phyloP scores from a whole-genome alignment of 2,797 vertebrate genomes.

The Micrastur ruficollis region DNA sequence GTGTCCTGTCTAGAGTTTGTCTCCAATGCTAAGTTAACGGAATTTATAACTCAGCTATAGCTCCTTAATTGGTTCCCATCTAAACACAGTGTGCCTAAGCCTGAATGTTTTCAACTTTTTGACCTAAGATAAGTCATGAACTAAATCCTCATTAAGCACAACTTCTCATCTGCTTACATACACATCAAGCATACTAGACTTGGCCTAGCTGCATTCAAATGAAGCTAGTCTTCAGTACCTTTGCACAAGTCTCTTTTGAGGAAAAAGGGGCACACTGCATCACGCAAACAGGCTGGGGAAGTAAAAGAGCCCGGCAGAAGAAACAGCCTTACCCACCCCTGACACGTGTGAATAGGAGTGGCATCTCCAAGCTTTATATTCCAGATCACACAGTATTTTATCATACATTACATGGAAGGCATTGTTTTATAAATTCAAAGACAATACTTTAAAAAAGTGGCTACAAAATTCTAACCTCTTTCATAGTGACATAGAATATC shows the following conservation, averaged over 20 bases:
- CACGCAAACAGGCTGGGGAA: neutral
- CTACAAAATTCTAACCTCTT: neutral
- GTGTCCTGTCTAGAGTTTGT: neutral
- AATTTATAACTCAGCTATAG: neutral
- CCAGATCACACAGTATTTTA: neutral
- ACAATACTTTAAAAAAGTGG: neutral
- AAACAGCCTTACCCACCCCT: neutral
- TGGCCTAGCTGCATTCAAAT: neutral
- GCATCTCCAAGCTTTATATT: neutral
- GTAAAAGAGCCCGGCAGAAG: neutral
- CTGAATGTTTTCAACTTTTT: neutral
- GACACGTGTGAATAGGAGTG: accelerated
- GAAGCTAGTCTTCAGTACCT: neutral
- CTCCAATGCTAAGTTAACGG: neutral
- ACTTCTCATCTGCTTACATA: neutral
- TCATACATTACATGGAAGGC: neutral
- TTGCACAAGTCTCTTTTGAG: neutral
- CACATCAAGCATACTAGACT: neutral
- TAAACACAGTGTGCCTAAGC: neutral
- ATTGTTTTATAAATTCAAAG: neutral
- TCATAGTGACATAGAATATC: neutral
- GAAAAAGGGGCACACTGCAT: neutral
- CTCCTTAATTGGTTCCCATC: neutral
- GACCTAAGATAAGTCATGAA: neutral
- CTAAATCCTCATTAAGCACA: neutral